Evolutionary conservation across 2,888 invertebrate species (phyloP), one percentile per base, ranked within the genome.

Genomic region (Hedya salicella): DNA sequence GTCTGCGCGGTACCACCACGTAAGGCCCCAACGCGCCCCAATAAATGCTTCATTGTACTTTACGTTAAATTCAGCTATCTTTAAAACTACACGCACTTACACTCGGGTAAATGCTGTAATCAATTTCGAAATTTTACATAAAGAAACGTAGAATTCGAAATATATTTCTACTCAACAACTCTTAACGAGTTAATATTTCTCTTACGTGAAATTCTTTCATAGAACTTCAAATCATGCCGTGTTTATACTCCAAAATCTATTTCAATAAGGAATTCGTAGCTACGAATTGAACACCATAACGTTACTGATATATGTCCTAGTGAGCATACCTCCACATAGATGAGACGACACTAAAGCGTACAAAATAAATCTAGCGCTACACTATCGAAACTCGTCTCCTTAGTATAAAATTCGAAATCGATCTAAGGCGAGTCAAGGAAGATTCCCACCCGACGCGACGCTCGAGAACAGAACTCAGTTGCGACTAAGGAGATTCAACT

Each of bases 41-140:
- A 53, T 53, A 52, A 65, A 65, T 60, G 59, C 53, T 8, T 32
- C 16, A 50, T 59, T 59, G 52, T 64, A 64, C 50, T 59, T 64
- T 62, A 57, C 19, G 9, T 19, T 30, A 21, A 40, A 50, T 17
- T 61, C 21, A 36, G 14, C 36, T 48, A 59, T 36, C 39, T n/a
- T 39, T 53, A 25, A 39, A 54, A 17, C 17, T 32, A n/a, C n/a
- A n/a, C n/a, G n/a, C n/a, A n/a, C n/a, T n/a, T n/a, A n/a, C n/a
- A n/a, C n/a, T n/a, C n/a, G n/a, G 6, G 25, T 4, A 4, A 25
- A 36, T 36, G 36, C 36, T 36, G 36, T 25, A 25, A 21, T 39
- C 36, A 54, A 39, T 17, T 39, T n/a, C 1, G 19, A 57, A 44
- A 48, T 14, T n/a, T 56, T 42, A 21, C 40, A 56, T 42, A 42